phyloP scores from a whole-genome alignment of 2,888 invertebrate species.

The Neuroscelio doddi region DNA sequence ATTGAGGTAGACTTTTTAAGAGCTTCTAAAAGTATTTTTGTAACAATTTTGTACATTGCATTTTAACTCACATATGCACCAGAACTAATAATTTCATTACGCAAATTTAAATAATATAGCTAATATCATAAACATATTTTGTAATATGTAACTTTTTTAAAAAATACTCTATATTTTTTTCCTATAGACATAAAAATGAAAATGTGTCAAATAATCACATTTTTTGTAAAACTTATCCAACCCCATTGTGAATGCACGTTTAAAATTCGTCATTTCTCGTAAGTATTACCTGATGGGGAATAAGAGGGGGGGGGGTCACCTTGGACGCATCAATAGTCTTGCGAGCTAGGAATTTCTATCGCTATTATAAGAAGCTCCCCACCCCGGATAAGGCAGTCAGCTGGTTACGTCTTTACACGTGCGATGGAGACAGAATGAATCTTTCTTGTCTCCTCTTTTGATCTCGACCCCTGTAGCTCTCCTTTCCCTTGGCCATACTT shows the following conservation, averaged over 20 bases:
- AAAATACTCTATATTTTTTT: too few species aligned
- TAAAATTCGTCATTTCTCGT: slow-evolving; percentile 17
- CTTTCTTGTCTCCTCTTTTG: slow-evolving; percentile 32
- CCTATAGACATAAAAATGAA: too few species aligned
- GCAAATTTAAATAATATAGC: too few species aligned
- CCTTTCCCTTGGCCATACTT: slow-evolving; percentile 30
- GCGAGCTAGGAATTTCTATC: slow-evolving; percentile 45
- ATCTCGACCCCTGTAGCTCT: slow-evolving; percentile 32
- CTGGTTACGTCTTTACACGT: slow-evolving; percentile 58
- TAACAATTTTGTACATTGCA: too few species aligned
- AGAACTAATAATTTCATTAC: too few species aligned
- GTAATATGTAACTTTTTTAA: too few species aligned
- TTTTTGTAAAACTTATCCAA: neutral
- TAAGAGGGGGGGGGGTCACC: slow-evolving; percentile 22
- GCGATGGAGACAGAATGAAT: slow-evolving; percentile 57
- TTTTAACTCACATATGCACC: too few species aligned
- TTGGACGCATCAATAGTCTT: slow-evolving; percentile 43
- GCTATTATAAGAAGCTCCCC: slow-evolving; percentile 48
- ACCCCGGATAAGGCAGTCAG: slow-evolving; percentile 36
- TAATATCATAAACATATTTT: too few species aligned
- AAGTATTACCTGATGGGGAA: slow-evolving; percentile 21
- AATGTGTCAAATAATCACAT: neutral
- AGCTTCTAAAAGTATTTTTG: too few species aligned
- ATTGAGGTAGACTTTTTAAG: too few species aligned
- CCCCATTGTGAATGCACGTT: neutral